Conservation (phyloP, 2,797 vertebrate genomes). For the Setipinna tenuifilis region DNA sequence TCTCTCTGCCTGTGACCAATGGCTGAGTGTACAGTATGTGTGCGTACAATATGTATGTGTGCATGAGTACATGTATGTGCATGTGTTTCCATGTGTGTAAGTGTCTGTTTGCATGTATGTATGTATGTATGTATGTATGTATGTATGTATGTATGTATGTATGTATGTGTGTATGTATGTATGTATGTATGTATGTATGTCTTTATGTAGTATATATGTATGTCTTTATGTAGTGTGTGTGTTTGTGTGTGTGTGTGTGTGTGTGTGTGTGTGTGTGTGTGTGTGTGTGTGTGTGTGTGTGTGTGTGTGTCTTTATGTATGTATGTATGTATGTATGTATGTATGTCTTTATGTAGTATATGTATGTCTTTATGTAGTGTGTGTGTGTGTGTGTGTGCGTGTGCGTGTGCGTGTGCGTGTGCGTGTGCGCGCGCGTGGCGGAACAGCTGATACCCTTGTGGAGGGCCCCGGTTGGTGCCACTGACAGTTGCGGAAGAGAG, state of each 20-base stretch:
- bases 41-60: neutral
- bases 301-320: neutral
- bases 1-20: conserved; percentile 5
- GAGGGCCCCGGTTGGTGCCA: conserved; percentile 14
- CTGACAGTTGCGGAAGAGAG: conserved; percentile 33
- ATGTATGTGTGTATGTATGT: conserved; percentile 22
- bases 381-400: neutral
- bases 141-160: conserved; percentile 21
- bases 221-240: conserved; percentile 19
- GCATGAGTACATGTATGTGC: neutral
- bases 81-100: neutral
- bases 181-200: neutral
- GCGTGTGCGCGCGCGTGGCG: neutral
- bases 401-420: neutral
- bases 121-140: conserved; percentile 27
- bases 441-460: conserved; percentile 1
- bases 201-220: neutral
- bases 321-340: neutral
- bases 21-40: conserved; percentile 19
- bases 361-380: neutral
- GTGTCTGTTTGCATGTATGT: conserved; percentile 28
- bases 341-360: conserved; percentile 20
- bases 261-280: neutral
- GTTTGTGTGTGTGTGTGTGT: conserved; percentile 2
- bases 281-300: conserved; percentile 18